Evolutionary conservation across 2,113 vertebrate genomes (phyloP).

Genomic region (Carlito syrichta): DNA sequence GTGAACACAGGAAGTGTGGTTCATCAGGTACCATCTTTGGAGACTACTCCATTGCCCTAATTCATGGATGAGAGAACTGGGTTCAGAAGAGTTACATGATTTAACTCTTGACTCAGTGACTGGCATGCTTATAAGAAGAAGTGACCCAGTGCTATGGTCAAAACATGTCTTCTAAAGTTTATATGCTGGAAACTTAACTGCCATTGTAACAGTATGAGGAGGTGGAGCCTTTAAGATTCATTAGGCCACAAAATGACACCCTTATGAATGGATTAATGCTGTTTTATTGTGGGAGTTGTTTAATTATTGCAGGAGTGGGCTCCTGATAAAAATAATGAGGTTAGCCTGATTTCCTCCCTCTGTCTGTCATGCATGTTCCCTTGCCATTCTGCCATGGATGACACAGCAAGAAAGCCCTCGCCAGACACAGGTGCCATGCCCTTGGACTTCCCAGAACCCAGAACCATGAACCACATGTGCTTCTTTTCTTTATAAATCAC

Average conservation of each 20-base stretch:
- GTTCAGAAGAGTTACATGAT: rapidly evolving
- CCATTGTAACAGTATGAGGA: neutral
- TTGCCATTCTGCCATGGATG: neutral
- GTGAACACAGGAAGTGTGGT: rapidly evolving
- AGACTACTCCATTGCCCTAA: neutral
- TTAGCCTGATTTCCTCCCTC: neutral
- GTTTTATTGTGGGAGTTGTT: neutral
- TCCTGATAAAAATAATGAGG: neutral
- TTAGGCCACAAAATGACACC: neutral
- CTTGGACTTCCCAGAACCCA: neutral
- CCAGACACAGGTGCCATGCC: neutral
- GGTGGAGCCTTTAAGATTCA: no score
- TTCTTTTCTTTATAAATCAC: neutral
- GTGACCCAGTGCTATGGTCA: neutral
- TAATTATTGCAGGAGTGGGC: neutral
- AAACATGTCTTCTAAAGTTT: neutral
- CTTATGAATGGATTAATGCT: neutral
- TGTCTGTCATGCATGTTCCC: neutral
- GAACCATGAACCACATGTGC: neutral
- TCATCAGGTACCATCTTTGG: neutral
- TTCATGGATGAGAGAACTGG: neutral
- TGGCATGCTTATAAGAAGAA: neutral
- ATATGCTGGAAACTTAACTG: neutral
- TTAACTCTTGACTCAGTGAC: neutral
- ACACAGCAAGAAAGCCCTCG: neutral